Percentiles rank a stretch among this genome's conserved stretches.
These are phyloP conservation scores for Acropora yongei DNA, from an alignment of 64 coral and sea anemone genomes.

Conservation along the genomic window DNA sequence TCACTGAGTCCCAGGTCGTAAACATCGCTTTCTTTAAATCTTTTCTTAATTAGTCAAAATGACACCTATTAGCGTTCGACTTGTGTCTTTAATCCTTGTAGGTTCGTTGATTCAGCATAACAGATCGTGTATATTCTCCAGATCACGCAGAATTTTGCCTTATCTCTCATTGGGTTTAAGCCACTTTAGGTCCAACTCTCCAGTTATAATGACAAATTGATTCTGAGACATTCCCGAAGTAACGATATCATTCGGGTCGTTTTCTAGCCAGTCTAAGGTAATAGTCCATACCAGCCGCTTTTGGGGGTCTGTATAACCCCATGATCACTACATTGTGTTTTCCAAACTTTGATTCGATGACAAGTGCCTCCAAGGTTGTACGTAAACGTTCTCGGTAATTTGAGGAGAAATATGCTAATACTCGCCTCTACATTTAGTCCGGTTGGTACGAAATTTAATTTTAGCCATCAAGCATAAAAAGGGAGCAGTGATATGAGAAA, in stretches of 20 bases:
- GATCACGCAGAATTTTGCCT: conserved; percentile 17
- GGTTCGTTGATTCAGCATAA: conserved; percentile 9
- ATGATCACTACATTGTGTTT: no score
- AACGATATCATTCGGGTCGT: not conserved
- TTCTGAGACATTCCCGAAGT: not conserved
- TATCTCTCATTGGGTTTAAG: conserved; percentile 1
- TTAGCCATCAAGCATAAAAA: no score
- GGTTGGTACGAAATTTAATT: no score
- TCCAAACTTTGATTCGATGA: no score
- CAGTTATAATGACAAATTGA: conserved; percentile 3
- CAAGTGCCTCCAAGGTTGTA: no score
- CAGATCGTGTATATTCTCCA: conserved; percentile 1
- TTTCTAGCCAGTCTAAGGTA: not conserved
- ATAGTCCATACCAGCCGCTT: conserved; percentile 10
- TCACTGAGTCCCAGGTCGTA: no score
- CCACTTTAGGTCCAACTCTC: conserved; percentile 4
- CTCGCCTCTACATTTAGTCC: no score
- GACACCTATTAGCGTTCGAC: conserved; percentile 10
- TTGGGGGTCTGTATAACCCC: no score
- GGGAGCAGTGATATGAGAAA: no score
- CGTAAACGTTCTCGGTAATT: no score
- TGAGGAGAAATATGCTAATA: no score
- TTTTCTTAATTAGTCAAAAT: conserved; percentile 1
- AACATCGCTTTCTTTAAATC: not conserved
- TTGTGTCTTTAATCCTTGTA: conserved; percentile 4